Conservation (phyloP, 2,113 vertebrate species). For the Ageneiosus marmoratus region DNA sequence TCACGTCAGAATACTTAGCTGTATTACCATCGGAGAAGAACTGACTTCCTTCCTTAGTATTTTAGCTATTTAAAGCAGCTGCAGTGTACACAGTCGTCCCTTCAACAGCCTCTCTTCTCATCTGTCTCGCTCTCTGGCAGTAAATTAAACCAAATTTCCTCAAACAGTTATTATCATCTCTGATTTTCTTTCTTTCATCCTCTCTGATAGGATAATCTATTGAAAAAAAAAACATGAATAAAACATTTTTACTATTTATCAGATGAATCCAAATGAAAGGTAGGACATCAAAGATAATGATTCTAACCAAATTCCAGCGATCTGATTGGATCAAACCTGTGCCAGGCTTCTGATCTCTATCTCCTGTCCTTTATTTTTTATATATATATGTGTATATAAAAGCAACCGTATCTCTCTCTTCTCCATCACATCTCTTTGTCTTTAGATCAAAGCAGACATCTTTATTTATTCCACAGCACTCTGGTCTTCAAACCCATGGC, state of each 20-base stretch:
- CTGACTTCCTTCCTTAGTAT: too few species aligned
- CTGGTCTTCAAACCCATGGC: conserved; percentile 22
- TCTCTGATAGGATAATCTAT: not conserved
- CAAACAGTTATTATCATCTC: not conserved
- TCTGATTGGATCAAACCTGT: conserved; percentile 27
- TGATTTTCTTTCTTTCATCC: not conserved
- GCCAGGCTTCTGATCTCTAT: conserved; percentile 22
- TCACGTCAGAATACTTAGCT: too few species aligned
- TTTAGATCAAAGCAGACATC: conserved; percentile 25
- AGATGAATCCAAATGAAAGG: not conserved
- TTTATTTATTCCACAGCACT: conserved; percentile 34
- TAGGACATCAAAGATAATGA: conserved; percentile 24
- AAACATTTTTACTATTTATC: not conserved
- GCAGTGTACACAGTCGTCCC: too few species aligned
- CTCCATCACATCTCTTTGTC: conserved; percentile 16
- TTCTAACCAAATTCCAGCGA: not conserved
- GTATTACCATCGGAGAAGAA: too few species aligned
- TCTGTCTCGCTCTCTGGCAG: too few species aligned
- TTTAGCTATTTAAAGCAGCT: too few species aligned
- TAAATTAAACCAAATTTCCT: not conserved
- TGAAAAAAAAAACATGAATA: not conserved
- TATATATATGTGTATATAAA: conserved; percentile 1
- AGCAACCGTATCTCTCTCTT: conserved; percentile 18
- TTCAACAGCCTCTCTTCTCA: too few species aligned
- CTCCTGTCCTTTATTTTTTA: conserved; percentile 29